Percentiles rank a stretch among this genome's conserved stretches.
These are phyloP conservation scores for Caerostris darwini DNA, from an alignment of 1,140 invertebrate genomes.

Conservation along the genomic window DNA sequence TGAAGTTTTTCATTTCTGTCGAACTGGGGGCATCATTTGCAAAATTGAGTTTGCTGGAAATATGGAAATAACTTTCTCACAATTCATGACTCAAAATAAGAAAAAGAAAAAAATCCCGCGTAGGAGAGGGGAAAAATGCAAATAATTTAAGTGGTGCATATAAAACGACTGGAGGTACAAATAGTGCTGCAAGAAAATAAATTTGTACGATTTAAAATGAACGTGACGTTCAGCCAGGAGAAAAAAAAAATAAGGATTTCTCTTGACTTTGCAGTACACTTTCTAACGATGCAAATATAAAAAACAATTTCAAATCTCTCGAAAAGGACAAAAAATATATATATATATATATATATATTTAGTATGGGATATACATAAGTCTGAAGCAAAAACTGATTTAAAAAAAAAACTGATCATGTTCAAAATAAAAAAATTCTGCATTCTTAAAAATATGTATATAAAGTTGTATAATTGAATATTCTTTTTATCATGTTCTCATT, in stretches of 20 bases:
- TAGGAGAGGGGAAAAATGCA: background rate
- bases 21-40: constrained; percentile 8
- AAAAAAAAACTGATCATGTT: background rate
- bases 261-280: background rate
- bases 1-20: constrained; percentile 20
- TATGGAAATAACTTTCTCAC: constrained; percentile 45
- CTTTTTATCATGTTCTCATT: no score
- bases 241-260: background rate
- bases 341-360: background rate
- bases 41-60: constrained; percentile 45
- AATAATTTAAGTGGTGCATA: constrained; percentile 55
- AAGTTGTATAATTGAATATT: no score
- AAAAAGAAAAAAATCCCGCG: background rate
- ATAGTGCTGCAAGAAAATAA: constrained; percentile 30
- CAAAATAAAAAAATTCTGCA: background rate
- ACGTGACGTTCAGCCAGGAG: background rate
- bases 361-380: background rate
- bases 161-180: background rate
- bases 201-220: constrained; percentile 37
- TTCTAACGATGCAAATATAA: background rate
- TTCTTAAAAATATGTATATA: background rate
- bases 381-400: background rate
- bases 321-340: background rate
- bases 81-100: background rate
- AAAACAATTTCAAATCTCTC: background rate